Base-by-base conservation (phyloP, 2,888 invertebrate species). In the Drosophila vallismaia region DNA sequence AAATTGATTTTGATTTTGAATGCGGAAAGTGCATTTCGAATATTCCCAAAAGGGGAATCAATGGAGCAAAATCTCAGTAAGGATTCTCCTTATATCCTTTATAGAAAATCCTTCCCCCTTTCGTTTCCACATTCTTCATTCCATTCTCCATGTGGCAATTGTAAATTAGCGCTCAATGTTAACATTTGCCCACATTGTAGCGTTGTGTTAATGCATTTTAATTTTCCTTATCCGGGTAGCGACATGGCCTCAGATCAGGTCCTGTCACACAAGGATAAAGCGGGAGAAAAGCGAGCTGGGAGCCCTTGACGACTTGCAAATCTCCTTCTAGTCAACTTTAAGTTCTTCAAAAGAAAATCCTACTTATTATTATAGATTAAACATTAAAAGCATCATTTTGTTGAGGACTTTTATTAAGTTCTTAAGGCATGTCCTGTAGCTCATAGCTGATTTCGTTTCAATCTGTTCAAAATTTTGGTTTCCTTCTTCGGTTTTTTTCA, bases 121-220 rank as follows among this genome's bases (percentile, higher is more conserved):
- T 14, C 14, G 14, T 1, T 14, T 14, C 14, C 14, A 14, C 14
- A 14, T 14, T 14, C 14, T 14, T 14, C 14, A 28, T 28, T 28
- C 5, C 5, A 31, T 40, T 62, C 29, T 48, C 55, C 71, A 51
- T 71, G 51, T 57, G 63, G 29, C 59, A 52, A 26, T n/a, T 19
- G 79, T 58, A 81, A 85, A 81, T 81, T 81, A 81, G 81, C 85
- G 85, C 76, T 77, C 62, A 79, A 82, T 85, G 79, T 75, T 79
- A 85, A 85, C 81, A 71, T 81, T 79, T 79, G 77, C 77, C 70
- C 85, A 85, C 82, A 82, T 85, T 85, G 85, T 82, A 75, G 66
- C 58, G 82, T 62, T 81, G 81, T 82, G 85, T 81, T 79, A 85
- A 82, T 81, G 77, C 75, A 85, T 81, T 81, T 85, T 73, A 77